A percentile compares a stretch with the other conserved stretches of the same genome.
Evolutionary conservation across 2,113 vertebrate genomes (phyloP).

Genomic region (Caretta caretta): DNA sequence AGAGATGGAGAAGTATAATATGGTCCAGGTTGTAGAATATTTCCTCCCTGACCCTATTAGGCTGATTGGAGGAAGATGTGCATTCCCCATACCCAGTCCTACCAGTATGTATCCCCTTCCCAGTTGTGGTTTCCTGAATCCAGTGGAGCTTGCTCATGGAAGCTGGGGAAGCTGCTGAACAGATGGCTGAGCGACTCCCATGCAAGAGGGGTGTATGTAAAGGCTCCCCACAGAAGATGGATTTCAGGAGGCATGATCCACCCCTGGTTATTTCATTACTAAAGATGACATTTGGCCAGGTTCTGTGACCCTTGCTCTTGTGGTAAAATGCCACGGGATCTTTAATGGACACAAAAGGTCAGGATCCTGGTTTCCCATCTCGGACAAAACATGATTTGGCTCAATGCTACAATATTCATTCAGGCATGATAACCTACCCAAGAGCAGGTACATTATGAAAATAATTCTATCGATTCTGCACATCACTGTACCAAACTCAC

Average conservation of each 20-base stretch:
- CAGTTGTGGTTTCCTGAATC: background rate
- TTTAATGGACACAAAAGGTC: background rate
- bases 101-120: background rate
- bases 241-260: background rate
- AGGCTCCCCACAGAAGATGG: background rate
- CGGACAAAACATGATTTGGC: background rate
- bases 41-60: background rate
- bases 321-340: background rate
- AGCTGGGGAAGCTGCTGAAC: background rate
- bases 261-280: background rate
- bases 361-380: background rate
- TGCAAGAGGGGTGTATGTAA: background rate
- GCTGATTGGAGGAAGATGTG: background rate
- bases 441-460: background rate
- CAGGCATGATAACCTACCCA: background rate
- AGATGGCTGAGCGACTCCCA: background rate
- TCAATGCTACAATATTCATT: background rate
- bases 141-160: background rate
- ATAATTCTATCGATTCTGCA: constrained; percentile 28
- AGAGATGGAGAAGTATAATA: background rate
- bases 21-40: background rate
- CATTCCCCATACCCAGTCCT: background rate
- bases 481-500: background rate
- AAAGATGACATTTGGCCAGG: background rate
- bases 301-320: background rate